A percentile compares a stretch with the other conserved stretches of the same genome.
Conservation (phyloP, 2,888 invertebrate species). For the Elgonia sp. region DNA sequence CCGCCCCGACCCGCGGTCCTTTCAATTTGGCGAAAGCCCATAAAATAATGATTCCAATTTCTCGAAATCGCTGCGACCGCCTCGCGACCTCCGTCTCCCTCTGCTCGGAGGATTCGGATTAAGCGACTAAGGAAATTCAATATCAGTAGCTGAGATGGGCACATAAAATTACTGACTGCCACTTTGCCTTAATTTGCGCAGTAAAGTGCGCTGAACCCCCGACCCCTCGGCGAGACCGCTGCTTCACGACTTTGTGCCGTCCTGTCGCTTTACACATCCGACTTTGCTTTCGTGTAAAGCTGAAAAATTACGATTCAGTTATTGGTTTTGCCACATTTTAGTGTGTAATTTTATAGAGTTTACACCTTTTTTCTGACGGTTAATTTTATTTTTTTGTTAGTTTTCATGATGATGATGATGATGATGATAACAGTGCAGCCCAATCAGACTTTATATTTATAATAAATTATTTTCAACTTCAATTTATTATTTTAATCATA, state of each 20-base stretch:
- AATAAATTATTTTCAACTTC: too few species aligned
- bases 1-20: conserved; percentile 67
- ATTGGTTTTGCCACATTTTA: conserved; percentile 82
- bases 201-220: conserved; percentile 83
- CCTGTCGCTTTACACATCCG: conserved; percentile 74
- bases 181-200: conserved; percentile 87
- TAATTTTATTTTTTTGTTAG: conserved; percentile 72
- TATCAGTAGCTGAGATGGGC: conserved; percentile 87
- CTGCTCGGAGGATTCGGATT: conserved; percentile 84
- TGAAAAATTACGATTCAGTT: conserved; percentile 84
- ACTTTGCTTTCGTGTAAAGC: conserved; percentile 76
- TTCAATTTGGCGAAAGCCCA: conserved; percentile 84
- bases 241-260: conserved; percentile 68
- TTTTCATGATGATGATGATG: conserved; percentile 36
- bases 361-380: conserved; percentile 74
- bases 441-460: too few species aligned
- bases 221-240: conserved; percentile 47
- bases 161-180: conserved; percentile 87
- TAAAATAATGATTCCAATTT: conserved; percentile 87
- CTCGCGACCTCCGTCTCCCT: conserved; percentile 64
- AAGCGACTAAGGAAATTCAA: conserved; percentile 87
- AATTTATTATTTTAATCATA: too few species aligned
- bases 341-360: conserved; percentile 82
- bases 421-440: too few species aligned
- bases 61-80: conserved; percentile 79